phyloP scores from a whole-genome alignment of 2,888 invertebrate genomes.

The Entomobrya proxima region DNA sequence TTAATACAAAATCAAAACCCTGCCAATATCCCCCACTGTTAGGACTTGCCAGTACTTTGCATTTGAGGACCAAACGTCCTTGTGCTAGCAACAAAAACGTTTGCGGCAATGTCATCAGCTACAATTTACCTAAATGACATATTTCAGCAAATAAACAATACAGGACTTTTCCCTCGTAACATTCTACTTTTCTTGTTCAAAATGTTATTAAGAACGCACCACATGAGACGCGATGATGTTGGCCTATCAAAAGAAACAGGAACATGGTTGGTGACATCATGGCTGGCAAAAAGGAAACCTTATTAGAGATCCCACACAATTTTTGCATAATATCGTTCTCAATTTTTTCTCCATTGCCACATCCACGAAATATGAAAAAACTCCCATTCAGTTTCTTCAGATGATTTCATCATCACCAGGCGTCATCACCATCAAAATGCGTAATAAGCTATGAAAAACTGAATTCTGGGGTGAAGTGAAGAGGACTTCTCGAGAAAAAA shows the following conservation, averaged over 20 bases:
- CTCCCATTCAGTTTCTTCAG: constrained; percentile 25
- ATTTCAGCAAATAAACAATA: no score
- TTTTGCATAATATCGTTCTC: background rate
- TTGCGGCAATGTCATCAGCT: no score
- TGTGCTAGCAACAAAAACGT: no score
- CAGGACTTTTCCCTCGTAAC: no score
- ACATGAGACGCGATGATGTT: constrained; percentile 24
- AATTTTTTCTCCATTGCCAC: background rate
- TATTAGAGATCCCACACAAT: background rate
- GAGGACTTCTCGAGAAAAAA: background rate
- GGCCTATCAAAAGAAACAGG: background rate
- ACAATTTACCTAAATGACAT: no score
- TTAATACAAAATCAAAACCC: no score
- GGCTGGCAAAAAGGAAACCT: background rate
- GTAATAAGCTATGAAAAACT: constrained; percentile 36
- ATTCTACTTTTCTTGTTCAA: no score
- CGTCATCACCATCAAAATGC: background rate
- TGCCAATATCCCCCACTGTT: no score
- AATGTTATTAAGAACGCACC: constrained; percentile 14
- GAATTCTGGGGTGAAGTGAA: background rate
- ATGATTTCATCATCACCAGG: constrained; percentile 38
- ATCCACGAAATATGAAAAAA: background rate
- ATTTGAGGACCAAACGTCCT: no score
- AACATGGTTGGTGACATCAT: background rate
- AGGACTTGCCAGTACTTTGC: no score